Conservation (phyloP, 2,797 vertebrate species). For the Streptopelia turtur region DNA sequence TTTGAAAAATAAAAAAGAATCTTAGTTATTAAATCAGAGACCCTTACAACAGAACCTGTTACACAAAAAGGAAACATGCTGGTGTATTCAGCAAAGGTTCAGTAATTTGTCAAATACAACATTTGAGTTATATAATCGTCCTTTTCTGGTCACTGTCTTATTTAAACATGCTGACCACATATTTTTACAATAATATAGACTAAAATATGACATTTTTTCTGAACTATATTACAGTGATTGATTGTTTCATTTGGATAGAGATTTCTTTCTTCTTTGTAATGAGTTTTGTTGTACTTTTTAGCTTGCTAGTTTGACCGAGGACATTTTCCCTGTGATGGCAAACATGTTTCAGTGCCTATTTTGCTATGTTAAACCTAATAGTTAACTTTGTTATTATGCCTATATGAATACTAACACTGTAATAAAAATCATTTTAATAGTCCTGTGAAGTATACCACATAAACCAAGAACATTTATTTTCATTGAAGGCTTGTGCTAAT, state of each 20-base stretch:
- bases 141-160: neutral
- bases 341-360: constrained; percentile 13
- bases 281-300: neutral
- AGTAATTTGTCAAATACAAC: neutral
- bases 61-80: neutral
- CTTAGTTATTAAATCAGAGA: too few relatives aligned
- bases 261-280: neutral
- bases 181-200: neutral
- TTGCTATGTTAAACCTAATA: constrained; percentile 51
- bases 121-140: neutral
- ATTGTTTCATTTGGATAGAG: neutral
- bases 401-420: constrained; percentile 64
- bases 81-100: neutral
- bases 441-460: constrained; percentile 71
- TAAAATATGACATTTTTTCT: neutral
- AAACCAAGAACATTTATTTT: constrained; percentile 76
- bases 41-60: neutral
- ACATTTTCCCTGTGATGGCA: neutral
- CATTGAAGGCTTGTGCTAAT: constrained; percentile 70
- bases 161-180: neutral
- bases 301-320: neutral
- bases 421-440: constrained; percentile 74
- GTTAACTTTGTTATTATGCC: constrained; percentile 58
- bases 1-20: neutral
- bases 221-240: neutral